Percentiles rank a stretch among this genome's conserved stretches.
phyloP scores from a whole-genome alignment of 1,140 invertebrate genomes.

The Neodiprion pinetum region DNA sequence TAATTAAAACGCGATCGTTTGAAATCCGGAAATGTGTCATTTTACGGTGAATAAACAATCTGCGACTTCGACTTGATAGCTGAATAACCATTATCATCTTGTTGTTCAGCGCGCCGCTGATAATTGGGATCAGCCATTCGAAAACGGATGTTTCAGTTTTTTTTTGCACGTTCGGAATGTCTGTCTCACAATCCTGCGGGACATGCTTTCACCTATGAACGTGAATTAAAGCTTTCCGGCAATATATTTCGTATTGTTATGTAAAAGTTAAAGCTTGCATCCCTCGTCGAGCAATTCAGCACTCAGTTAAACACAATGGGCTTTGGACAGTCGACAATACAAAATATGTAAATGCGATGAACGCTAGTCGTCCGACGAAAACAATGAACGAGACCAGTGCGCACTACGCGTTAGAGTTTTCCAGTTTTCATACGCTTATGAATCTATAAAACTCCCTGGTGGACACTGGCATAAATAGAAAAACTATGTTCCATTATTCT shows the following conservation, averaged over 20 bases:
- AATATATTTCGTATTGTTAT: conserved; percentile 45
- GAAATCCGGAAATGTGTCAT: conserved; percentile 45
- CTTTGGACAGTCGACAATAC: conserved; percentile 35
- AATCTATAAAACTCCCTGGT: conserved; percentile 52
- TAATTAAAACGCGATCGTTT: conserved; percentile 48
- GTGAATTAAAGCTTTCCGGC: not conserved
- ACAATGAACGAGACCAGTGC: conserved; percentile 54
- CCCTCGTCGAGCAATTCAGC: conserved; percentile 51
- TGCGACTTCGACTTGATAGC: too few relatives aligned
- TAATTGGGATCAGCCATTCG: too few relatives aligned
- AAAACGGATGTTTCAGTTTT: too few relatives aligned
- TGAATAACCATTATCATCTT: too few relatives aligned
- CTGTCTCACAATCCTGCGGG: too few relatives aligned
- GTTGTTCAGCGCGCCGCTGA: too few relatives aligned
- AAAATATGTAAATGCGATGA: conserved; percentile 52
- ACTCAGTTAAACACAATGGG: conserved; percentile 52
- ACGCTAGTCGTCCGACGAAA: conserved; percentile 47
- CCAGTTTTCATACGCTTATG: conserved; percentile 56
- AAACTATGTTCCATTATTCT: not conserved
- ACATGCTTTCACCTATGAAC: not conserved
- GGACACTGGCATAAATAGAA: not conserved
- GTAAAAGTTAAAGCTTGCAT: conserved; percentile 55
- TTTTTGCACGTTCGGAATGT: too few relatives aligned
- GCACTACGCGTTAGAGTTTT: conserved; percentile 18
- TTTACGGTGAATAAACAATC: conserved; percentile 30